These are phyloP conservation scores for Gobionotothen gibberifrons DNA, from an alignment of 2,797 vertebrate genomes.

Conservation along the genomic window DNA sequence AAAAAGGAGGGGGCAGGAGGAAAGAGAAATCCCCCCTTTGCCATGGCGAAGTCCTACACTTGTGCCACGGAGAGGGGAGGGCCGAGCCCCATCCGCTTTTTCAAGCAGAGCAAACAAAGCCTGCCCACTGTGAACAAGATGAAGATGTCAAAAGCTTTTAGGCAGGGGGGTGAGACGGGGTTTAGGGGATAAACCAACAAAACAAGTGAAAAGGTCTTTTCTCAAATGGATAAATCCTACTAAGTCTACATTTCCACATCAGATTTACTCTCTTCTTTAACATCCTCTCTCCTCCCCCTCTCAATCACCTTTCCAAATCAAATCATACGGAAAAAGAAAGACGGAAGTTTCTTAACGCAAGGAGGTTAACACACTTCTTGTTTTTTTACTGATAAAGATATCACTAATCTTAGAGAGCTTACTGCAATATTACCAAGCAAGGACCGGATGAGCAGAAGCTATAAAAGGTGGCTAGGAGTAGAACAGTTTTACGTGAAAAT, in stretches of 20 bases:
- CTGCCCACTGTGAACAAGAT: slow-evolving; percentile 94
- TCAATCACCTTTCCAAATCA: slow-evolving; percentile 64
- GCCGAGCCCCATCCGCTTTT: slow-evolving; percentile 94
- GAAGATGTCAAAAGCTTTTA: slow-evolving; percentile 99
- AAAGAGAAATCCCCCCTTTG: slow-evolving; percentile 86
- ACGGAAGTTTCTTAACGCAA: slow-evolving; percentile 29
- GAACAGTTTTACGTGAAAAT: not conserved
- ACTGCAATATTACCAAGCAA: not conserved
- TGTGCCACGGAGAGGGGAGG: slow-evolving; percentile 95
- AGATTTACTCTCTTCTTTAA: slow-evolving; percentile 82
- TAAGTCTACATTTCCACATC: slow-evolving; percentile 89
- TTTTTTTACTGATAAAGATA: not conserved
- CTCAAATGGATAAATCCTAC: slow-evolving; percentile 85
- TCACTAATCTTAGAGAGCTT: not conserved
- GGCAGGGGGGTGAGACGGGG: slow-evolving; percentile 78
- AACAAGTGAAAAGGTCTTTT: slow-evolving; percentile 87
- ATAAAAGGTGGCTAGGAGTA: not conserved
- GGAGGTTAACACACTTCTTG: not conserved
- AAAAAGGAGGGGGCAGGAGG: slow-evolving; percentile 91
- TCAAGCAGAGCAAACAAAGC: slow-evolving; percentile 99
- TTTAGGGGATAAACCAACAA: slow-evolving; percentile 89
- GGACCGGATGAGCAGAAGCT: not conserved
- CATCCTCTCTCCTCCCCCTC: slow-evolving; percentile 55
- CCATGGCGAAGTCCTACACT: slow-evolving; percentile 96
- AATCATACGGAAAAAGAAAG: slow-evolving; percentile 63